A percentile compares a stretch with the other conserved stretches of the same genome.
Conservation (phyloP, 2,797 vertebrate species). For the Pteropus rufus region DNA sequence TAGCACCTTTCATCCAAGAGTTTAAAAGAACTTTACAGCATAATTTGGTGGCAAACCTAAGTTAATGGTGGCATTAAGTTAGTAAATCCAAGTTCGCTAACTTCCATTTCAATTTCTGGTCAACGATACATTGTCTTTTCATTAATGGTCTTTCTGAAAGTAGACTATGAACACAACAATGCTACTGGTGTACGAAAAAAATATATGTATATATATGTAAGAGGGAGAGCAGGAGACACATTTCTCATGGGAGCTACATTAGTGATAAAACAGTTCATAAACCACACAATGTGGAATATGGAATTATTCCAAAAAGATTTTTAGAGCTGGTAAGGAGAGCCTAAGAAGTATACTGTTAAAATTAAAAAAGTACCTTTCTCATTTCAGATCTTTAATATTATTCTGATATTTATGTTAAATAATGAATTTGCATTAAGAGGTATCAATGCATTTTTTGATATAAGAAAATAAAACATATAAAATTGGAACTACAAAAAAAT, state of each 20-base stretch:
- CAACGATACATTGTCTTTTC: constrained; percentile 48
- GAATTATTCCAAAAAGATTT: constrained; percentile 43
- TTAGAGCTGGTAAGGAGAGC: constrained; percentile 60
- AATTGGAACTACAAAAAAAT: constrained; percentile 66
- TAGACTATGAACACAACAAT: constrained; percentile 45
- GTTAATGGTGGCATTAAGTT: constrained; percentile 46
- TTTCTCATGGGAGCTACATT: constrained; percentile 35
- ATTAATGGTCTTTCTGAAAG: constrained; percentile 59
- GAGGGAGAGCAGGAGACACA: background rate
- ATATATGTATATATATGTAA: background rate
- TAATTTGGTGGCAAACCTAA: constrained; percentile 54
- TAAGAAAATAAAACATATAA: constrained; percentile 76
- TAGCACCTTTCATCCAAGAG: constrained; percentile 75
- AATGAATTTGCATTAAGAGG: constrained; percentile 51
- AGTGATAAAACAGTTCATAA: constrained; percentile 60
- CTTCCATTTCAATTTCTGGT: constrained; percentile 50
- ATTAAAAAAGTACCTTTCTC: constrained; percentile 52
- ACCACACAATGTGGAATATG: constrained; percentile 22
- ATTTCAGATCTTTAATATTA: constrained; percentile 55
- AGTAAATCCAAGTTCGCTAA: constrained; percentile 55
- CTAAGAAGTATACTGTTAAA: constrained; percentile 65
- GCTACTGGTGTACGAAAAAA: constrained; percentile 30
- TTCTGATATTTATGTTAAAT: constrained; percentile 53
- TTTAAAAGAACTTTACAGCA: constrained; percentile 63
- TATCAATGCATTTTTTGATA: constrained; percentile 51